Evolutionary conservation across 2,797 vertebrate genomes (phyloP).

Genomic region (Clarias laeviceps): DNA sequence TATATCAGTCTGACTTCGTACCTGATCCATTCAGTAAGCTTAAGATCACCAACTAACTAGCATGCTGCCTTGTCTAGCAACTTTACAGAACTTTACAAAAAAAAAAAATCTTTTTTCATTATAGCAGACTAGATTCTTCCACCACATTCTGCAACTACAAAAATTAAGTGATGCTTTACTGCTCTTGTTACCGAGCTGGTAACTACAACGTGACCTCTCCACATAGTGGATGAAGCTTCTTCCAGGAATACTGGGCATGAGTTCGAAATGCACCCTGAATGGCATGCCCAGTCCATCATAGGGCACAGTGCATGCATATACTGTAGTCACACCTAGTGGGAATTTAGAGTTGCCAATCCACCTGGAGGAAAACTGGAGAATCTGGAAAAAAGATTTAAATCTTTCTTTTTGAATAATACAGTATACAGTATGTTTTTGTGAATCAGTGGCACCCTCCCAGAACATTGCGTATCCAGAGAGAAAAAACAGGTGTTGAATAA

Average conservation of each 20-base stretch:
- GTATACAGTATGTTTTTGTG: neutral
- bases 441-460: neutral
- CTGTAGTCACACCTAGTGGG: too few relatives aligned
- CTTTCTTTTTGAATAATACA: neutral
- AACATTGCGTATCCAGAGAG: neutral
- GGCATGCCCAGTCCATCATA: too few relatives aligned
- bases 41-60: neutral
- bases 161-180: neutral
- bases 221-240: neutral
- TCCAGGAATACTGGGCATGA: neutral
- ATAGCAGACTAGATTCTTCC: neutral
- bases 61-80: neutral
- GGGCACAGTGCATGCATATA: too few relatives aligned
- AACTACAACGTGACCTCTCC: neutral
- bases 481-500: neutral
- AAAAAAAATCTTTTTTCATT: neutral
- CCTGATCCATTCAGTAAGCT: neutral
- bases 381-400: neutral
- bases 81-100: neutral
- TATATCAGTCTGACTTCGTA: neutral
- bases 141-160: neutral
- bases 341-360: neutral
- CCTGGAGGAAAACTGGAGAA: neutral
- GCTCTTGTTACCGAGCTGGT: neutral
- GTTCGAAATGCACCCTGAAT: too few relatives aligned